A percentile compares a stretch with the other conserved stretches of the same genome.
Conservation (phyloP, 2,113 vertebrate genomes). For the Paradisaea rubra region DNA sequence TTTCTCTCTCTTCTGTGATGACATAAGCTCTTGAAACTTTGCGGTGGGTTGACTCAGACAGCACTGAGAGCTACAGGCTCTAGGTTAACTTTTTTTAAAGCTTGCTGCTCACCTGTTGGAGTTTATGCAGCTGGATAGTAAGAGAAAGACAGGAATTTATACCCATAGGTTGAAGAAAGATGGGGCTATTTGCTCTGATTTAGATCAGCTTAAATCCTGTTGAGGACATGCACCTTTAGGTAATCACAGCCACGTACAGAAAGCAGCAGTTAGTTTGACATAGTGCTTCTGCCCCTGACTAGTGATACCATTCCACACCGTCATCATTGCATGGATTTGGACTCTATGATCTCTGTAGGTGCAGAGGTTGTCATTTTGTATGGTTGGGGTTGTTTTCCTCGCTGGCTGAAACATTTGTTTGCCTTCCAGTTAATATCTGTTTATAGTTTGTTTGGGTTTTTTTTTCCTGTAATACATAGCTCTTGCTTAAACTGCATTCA, state of each 20-base stretch:
- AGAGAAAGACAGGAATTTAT: neutral
- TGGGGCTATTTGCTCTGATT: neutral
- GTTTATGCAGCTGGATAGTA: neutral
- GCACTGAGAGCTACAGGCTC: neutral
- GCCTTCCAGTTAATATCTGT: neutral
- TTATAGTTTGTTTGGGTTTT: neutral
- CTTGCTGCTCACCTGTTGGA: neutral
- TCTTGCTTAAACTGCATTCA: neutral
- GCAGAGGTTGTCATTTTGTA: neutral
- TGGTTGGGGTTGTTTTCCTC: neutral
- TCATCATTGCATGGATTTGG: neutral
- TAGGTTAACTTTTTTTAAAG: neutral
- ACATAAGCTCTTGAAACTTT: neutral
- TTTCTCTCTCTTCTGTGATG: neutral
- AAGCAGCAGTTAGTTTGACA: neutral
- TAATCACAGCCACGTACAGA: neutral
- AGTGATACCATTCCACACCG: neutral
- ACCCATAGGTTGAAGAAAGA: neutral
- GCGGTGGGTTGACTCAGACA: neutral
- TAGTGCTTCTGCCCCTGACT: neutral
- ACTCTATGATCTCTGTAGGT: neutral
- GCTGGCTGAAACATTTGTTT: neutral
- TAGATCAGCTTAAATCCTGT: neutral
- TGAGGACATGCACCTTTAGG: neutral
- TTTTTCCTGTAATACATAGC: rapidly evolving